Percentiles rank a stretch among this genome's conserved stretches.
phyloP scores from a whole-genome alignment of 2,113 vertebrate genomes.

The Albula goreensis region DNA sequence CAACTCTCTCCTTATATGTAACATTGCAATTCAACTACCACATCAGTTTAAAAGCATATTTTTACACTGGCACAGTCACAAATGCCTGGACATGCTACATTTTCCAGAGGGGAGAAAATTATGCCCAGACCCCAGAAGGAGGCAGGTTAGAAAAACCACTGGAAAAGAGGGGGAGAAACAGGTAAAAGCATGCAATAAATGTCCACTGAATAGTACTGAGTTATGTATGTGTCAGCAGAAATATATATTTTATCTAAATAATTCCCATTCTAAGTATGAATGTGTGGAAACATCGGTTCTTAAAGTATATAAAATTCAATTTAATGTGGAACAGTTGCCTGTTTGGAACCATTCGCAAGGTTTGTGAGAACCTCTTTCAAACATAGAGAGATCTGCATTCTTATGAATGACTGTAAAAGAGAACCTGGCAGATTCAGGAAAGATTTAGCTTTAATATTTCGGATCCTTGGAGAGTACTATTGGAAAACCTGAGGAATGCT shows the following conservation, averaged over 20 bases:
- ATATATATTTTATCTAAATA: background rate
- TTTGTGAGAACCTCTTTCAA: background rate
- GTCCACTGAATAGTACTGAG: background rate
- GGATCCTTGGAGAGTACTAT: background rate
- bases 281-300: background rate
- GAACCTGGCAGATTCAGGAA: background rate
- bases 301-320: background rate
- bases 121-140: background rate
- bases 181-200: background rate
- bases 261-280: background rate
- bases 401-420: background rate
- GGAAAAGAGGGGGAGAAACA: background rate
- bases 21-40: no score
- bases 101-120: background rate
- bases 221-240: background rate
- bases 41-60: background rate
- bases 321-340: background rate
- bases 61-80: background rate
- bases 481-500: no score
- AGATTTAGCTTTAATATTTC: background rate
- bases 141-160: background rate
- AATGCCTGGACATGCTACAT: background rate
- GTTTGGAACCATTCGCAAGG: no score
- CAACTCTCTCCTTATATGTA: no score
- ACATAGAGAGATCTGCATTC: background rate